Base-by-base conservation (phyloP, 2,113 vertebrate species). In the Indicator indicator region DNA sequence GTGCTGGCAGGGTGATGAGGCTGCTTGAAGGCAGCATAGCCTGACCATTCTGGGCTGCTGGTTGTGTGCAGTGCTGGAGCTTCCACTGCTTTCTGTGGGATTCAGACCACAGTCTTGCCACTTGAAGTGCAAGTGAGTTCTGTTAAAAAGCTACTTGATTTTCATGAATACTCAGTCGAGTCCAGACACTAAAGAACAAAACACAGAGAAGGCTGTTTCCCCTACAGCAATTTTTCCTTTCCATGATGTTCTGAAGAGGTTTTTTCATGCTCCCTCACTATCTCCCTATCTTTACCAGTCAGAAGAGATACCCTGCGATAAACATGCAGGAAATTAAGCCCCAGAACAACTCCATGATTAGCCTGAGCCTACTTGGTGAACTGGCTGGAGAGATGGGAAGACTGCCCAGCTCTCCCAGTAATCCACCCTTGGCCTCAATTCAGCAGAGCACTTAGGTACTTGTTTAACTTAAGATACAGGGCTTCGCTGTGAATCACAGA, bases 371-470 rank as follows among this genome's bases (percentile, higher is more conserved):
- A 48, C 78, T 83, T 89, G 91, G 92, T 95, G 89, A 94, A 95
- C 91, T 95, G 86, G 85, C 65, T 93, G 75, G 75, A 92, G 75
- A 92, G 91, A 89, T 94, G 91, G 93, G 92, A 96, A 93, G 60
- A 38, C 74, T 91, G 94, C 93, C 83, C 89, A 89, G 71, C 68
- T 84, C 70, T 83, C 72, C 80, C 87, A 74, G 89, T 88, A 94
- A 95, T 94, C 88, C 80, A 89, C 58, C 72, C 89, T 65, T 95
- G 94, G 94, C 89, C 88, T 9, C 54, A 85, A 2, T 91, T 94
- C 95, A 97, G 87, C 93, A 92, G 78, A 96, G 93, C 91, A 96
- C 94, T 95, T 97, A 94, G 85, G 79, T 91, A 89, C 86, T 90
- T 89, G 71, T 90, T 95, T 83, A 92, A 93, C 67, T 92, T 76